These are phyloP conservation scores for Pardosa pseudoannulata DNA, from an alignment of 2,888 invertebrate species.

Conservation along the genomic window DNA sequence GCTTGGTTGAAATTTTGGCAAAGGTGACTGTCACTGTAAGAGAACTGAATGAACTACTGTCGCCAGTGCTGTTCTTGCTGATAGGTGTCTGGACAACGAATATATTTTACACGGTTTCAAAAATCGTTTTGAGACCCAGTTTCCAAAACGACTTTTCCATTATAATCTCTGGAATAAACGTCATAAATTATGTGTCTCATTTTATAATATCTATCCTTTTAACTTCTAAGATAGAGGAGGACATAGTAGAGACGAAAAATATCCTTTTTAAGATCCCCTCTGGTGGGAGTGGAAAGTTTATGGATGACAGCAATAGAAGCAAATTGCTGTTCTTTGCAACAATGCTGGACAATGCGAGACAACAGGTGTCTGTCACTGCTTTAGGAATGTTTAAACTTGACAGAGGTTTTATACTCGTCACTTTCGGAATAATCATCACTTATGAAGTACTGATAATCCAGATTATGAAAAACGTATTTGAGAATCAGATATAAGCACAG, in stretches of 20 bases:
- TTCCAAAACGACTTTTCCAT: not conserved
- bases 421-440: slow-evolving; percentile 10
- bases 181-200: not conserved
- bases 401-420: slow-evolving; percentile 25
- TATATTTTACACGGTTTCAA: slow-evolving; percentile 12
- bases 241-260: not conserved
- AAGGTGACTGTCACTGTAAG: not conserved
- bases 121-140: not conserved
- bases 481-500: too few species aligned
- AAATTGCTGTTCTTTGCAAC: not conserved
- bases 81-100: slow-evolving; percentile 9
- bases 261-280: not conserved
- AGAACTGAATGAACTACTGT: not conserved
- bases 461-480: too few species aligned
- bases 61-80: slow-evolving; percentile 3
- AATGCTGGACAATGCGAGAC: not conserved
- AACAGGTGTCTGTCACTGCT: slow-evolving; percentile 20
- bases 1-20: not conserved
- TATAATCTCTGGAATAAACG: not conserved
- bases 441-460: slow-evolving; percentile 21
- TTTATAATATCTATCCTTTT: not conserved
- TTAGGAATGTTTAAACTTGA: slow-evolving; percentile 14
- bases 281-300: not conserved
- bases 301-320: not conserved
- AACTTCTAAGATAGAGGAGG: slow-evolving; percentile 2